These are phyloP conservation scores for Chaenodraco wilsoni DNA, from an alignment of 2,797 vertebrate genomes.

Conservation along the genomic window DNA sequence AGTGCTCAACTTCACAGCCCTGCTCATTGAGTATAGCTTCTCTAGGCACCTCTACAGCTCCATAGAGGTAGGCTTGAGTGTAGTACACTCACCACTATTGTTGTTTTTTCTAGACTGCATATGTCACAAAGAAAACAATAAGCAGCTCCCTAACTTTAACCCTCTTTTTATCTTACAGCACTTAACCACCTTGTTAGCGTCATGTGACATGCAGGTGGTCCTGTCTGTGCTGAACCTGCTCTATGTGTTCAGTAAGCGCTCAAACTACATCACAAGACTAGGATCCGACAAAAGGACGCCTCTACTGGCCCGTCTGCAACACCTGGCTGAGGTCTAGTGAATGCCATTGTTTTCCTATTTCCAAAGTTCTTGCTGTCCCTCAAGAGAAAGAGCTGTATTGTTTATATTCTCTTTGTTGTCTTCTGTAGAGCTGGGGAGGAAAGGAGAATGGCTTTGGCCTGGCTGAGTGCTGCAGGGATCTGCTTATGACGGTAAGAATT, in stretches of 20 bases:
- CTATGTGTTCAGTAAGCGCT: slow-evolving; percentile 98
- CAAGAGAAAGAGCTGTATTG: slow-evolving; percentile 48
- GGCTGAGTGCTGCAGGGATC: slow-evolving; percentile 95
- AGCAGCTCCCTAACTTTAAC: slow-evolving; percentile 15
- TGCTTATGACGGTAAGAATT: slow-evolving; percentile 84
- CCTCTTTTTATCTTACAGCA: slow-evolving; percentile 82
- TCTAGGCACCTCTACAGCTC: slow-evolving; percentile 98
- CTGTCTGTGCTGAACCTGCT: slow-evolving; percentile 97
- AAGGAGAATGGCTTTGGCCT: slow-evolving; percentile 97
- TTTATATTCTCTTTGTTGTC: slow-evolving; percentile 60
- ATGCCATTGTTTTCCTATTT: slow-evolving; percentile 43
- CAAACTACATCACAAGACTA: slow-evolving; percentile 96
- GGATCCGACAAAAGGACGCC: slow-evolving; percentile 96
- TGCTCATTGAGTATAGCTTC: slow-evolving; percentile 98
- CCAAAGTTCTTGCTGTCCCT: slow-evolving; percentile 38
- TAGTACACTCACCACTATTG: neutral
- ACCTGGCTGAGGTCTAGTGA: slow-evolving; percentile 92
- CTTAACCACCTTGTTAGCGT: slow-evolving; percentile 95
- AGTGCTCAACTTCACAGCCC: slow-evolving; percentile 96
- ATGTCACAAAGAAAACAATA: slow-evolving; percentile 5
- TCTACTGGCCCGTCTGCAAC: slow-evolving; percentile 93
- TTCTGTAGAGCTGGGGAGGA: slow-evolving; percentile 93
- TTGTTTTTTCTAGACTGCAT: neutral
- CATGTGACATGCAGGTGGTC: slow-evolving; percentile 99
- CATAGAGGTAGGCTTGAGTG: slow-evolving; percentile 88